Conservation (phyloP, 1,140 invertebrate species). For the Atta cephalotes region DNA sequence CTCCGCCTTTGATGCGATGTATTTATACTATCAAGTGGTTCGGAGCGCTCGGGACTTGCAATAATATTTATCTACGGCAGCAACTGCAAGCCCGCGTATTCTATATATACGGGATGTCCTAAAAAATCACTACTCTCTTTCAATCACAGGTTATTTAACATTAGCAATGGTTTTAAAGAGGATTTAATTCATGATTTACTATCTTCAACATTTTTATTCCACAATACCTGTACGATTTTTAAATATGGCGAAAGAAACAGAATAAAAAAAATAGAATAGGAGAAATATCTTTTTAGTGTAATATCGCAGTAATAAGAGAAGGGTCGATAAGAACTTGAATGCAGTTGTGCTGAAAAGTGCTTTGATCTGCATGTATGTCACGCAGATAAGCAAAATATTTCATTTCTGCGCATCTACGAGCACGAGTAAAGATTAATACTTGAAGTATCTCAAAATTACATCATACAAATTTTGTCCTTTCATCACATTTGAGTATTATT, state of each 20-base stretch:
- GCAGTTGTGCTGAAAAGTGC: not conserved
- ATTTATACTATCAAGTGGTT: slow-evolving; percentile 81
- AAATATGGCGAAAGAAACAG: not conserved
- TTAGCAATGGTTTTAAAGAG: not conserved
- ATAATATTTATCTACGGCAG: slow-evolving; percentile 78
- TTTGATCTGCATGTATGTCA: not conserved
- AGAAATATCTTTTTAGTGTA: not conserved
- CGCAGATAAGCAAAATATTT: not conserved
- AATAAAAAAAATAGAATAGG: not conserved
- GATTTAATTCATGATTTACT: not conserved
- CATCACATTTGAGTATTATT: not conserved
- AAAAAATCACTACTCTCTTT: slow-evolving; percentile 19
- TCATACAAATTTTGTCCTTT: not conserved
- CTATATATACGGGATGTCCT: slow-evolving; percentile 39
- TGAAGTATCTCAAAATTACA: not conserved
- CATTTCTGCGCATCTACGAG: not conserved
- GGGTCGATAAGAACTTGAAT: not conserved
- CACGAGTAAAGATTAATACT: not conserved
- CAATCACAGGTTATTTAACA: not conserved
- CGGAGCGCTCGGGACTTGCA: slow-evolving; percentile 70
- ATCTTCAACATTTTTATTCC: not conserved
- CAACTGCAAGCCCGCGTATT: slow-evolving; percentile 48
- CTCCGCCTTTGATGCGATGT: slow-evolving; percentile 76
- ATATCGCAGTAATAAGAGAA: not conserved
- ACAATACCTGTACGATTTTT: not conserved